These are phyloP conservation scores for Tachina grossa DNA, from an alignment of 2,888 invertebrate species.

Conservation along the genomic window DNA sequence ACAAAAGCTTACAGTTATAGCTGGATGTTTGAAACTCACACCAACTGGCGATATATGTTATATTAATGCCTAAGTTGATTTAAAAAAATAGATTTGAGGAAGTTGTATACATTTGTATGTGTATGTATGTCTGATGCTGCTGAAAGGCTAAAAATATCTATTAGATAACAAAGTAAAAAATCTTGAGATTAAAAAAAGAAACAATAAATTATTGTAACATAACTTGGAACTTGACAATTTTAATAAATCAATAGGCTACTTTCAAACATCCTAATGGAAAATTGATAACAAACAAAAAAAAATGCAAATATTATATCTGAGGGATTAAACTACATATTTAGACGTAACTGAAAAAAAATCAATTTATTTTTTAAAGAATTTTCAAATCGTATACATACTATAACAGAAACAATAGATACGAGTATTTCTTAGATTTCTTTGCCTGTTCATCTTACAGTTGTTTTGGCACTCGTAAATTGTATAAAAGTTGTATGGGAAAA, in stretches of 20 bases:
- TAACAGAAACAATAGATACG: background rate
- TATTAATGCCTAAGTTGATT: background rate
- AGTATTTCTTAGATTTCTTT: background rate
- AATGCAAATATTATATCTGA: background rate
- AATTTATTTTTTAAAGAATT: background rate
- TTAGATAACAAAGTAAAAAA: background rate
- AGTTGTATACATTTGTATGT: background rate
- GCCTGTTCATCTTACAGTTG: slow-evolving; percentile 3
- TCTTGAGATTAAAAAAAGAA: background rate
- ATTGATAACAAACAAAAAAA: background rate
- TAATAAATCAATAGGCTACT: background rate
- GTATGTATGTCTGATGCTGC: background rate
- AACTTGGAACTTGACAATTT: background rate
- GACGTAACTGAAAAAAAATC: background rate
- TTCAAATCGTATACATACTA: background rate
- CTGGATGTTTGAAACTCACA: background rate
- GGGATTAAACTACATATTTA: background rate
- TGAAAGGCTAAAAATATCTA: background rate
- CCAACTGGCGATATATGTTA: background rate
- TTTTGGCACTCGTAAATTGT: background rate
- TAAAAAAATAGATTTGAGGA: background rate
- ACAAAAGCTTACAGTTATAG: no score
- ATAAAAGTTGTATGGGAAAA: background rate
- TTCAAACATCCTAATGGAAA: background rate
- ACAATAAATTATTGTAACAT: background rate